Evolutionary conservation across 2,113 vertebrate genomes (phyloP).

Genomic region (Lutjanus erythropterus): DNA sequence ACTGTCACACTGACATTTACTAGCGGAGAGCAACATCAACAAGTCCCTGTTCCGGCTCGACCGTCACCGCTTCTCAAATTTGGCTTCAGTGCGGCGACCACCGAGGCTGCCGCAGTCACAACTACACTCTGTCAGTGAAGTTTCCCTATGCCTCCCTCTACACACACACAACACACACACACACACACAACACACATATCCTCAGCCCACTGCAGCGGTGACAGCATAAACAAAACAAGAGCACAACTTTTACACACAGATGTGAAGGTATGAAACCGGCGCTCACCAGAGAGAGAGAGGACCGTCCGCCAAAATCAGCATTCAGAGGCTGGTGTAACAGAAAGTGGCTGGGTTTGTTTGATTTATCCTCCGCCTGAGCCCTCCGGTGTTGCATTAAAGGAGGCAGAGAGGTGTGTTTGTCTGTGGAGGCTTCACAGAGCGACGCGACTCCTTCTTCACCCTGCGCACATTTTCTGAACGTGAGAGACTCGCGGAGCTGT

Average conservation of each 20-base stretch:
- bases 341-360: conserved; percentile 49
- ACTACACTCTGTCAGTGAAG: conserved; percentile 26
- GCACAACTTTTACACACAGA: conserved; percentile 49
- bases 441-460: conserved; percentile 27
- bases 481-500: conserved; percentile 39
- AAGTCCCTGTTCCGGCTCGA: conserved; percentile 49
- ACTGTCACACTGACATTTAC: no score
- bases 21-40: conserved; percentile 74
- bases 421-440: background rate
- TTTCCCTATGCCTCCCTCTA: conserved; percentile 14
- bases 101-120: conserved; percentile 49
- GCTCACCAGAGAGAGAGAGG: conserved; percentile 60
- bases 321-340: conserved; percentile 23
- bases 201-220: background rate
- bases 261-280: conserved; percentile 1
- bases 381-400: background rate
- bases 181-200: background rate
- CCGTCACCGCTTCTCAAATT: conserved; percentile 29
- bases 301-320: conserved; percentile 33
- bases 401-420: background rate
- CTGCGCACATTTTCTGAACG: conserved; percentile 55
- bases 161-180: background rate
- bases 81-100: conserved; percentile 21
- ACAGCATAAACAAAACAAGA: background rate
- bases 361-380: background rate